Base-by-base conservation (phyloP, 2,113 vertebrate genomes). In the Channa argus region DNA sequence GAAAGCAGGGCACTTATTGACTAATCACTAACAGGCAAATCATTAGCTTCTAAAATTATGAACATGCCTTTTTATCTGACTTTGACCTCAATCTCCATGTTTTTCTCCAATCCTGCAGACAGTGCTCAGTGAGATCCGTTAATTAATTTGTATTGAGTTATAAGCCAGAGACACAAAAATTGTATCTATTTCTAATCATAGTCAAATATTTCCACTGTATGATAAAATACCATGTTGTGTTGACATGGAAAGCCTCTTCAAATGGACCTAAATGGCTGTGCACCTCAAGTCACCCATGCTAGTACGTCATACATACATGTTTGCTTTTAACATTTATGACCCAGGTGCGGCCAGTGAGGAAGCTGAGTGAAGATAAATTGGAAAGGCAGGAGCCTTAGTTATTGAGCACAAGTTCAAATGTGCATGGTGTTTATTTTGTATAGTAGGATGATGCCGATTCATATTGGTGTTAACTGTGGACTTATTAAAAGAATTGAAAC, bases 311-410 rank as follows among this genome's bases (percentile, higher is more conserved):
- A 15, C 0, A 10, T 56, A 43, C 39, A 33, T 89, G 81, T 88
- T 89, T 86, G 82, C 14, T 82, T 9, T 71, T 49, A 44, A 69
- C 8, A 2, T 91, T 90, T 90, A 64, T 3, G 7, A 76, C 43
- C 43, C 62, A 65, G 80, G 64, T 77, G 85, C 5, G 4, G 34
- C n/a, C 1, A 2, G 78, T 39, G 54, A 69, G 70, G 72, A 83
- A 64, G 47, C 59, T 71, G 56, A 68, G 53, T 24, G 24, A 46
- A 24, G 11, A 13, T 62, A 52, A 47, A 14, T 52, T 63, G 67
- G 15, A 61, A 71, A 63, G 71, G 13, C 53, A 36, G 50, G 52
- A 39, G 52, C 49, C 51, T 51, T 39, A 2, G 5, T 13, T 24
- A 24, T 24, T 24, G 24, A 24, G 24, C 24, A 24, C 24, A 24